These are phyloP conservation scores for Nesometra sesokonis DNA, from an alignment of 35 echinoderm and acorn worm species.

Conservation along the genomic window DNA sequence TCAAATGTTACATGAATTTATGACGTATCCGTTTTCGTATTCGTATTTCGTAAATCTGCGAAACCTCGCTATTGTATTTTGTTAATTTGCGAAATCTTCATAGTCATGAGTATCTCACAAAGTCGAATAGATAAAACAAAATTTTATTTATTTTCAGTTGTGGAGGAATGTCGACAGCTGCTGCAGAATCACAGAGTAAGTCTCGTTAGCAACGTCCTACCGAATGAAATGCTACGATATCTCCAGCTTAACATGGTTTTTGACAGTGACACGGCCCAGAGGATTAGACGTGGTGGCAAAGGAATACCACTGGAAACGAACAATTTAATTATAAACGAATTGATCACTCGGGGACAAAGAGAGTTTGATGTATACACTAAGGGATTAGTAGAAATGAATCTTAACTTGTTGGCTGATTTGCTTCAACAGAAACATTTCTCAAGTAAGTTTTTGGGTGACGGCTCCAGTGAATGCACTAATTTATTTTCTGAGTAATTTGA, in stretches of 20 bases:
- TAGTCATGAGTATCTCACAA: no score
- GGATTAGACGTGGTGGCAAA: slow-evolving; percentile 49
- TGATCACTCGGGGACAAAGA: slow-evolving; percentile 49
- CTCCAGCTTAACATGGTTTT: slow-evolving; percentile 62
- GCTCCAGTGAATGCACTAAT: no score
- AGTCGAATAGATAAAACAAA: no score
- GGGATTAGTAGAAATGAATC: slow-evolving; percentile 45
- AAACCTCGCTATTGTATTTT: no score
- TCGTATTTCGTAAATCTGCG: no score
- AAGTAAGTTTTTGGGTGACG: no score
- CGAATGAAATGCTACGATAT: slow-evolving; percentile 71
- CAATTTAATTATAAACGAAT: slow-evolving; percentile 47
- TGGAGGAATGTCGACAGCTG: slow-evolving; percentile 52
- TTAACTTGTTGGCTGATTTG: slow-evolving; percentile 66
- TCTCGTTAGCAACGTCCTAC: slow-evolving; percentile 44
- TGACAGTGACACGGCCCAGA: slow-evolving; percentile 54
- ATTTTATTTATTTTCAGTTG: slow-evolving; percentile 22
- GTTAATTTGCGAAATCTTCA: no score
- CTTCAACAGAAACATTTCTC: slow-evolving; percentile 84
- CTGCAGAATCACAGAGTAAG: slow-evolving; percentile 32
- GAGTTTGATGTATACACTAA: slow-evolving; percentile 64
- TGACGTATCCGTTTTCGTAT: no score
- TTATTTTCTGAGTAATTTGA: no score
- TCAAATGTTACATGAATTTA: no score
- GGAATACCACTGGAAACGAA: slow-evolving; percentile 43